These are phyloP conservation scores for Aphyosemion australe DNA, from an alignment of 2,113 vertebrate species.

Conservation along the genomic window DNA sequence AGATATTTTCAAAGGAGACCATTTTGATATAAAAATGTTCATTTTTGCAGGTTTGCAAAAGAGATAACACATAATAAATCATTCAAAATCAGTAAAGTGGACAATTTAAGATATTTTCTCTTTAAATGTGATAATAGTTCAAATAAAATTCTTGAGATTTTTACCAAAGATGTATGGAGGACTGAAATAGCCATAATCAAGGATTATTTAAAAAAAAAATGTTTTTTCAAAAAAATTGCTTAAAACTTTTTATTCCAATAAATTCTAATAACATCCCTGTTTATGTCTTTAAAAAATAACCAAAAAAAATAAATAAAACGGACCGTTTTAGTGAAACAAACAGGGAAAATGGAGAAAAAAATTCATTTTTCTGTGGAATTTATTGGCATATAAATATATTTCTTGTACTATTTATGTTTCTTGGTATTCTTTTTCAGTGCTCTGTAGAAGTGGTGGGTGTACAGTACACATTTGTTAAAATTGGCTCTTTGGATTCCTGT, in stretches of 20 bases:
- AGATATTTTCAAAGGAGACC: conserved; percentile 29
- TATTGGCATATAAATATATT: no score
- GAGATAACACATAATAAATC: conserved; percentile 37
- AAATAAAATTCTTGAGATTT: no score
- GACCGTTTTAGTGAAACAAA: no score
- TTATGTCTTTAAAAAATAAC: no score
- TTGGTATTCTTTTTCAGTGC: not conserved
- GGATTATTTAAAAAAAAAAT: not conserved
- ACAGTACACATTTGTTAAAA: not conserved
- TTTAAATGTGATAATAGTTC: no score
- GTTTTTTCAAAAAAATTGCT: not conserved
- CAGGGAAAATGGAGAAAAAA: not conserved
- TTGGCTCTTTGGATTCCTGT: conserved; percentile 21
- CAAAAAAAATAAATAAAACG: no score
- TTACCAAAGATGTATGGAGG: not conserved
- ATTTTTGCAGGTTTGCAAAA: conserved; percentile 53
- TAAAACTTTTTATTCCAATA: not conserved
- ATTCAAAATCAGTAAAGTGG: not conserved
- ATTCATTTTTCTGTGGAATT: not conserved
- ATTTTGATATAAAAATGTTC: conserved; percentile 15
- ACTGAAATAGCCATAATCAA: not conserved
- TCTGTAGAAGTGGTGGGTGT: not conserved
- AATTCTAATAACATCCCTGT: not conserved
- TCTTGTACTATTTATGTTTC: not conserved
- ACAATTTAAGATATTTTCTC: no score